A percentile compares a stretch with the other conserved stretches of the same genome.
Conservation (phyloP, 1,140 invertebrate species). For the Zophobas morio region DNA sequence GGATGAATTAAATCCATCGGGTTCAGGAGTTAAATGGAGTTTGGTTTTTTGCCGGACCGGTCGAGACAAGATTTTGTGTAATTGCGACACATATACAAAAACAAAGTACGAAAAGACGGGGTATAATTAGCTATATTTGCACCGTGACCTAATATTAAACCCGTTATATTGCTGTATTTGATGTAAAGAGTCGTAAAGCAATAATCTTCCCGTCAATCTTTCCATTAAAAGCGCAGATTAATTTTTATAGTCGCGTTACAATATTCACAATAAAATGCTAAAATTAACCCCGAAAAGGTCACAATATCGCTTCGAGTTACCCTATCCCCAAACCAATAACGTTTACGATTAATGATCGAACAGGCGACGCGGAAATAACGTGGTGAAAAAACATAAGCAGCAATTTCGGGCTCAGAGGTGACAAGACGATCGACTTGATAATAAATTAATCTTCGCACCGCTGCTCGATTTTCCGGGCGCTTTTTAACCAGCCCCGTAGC, state of each 20-base stretch:
- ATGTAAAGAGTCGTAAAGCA: too few relatives aligned
- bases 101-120: too few relatives aligned
- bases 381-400: slow-evolving; percentile 12
- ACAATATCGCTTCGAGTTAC: background rate
- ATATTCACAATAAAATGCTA: background rate
- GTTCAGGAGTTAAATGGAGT: slow-evolving; percentile 20
- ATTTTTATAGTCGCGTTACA: too few relatives aligned
- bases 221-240: too few relatives aligned
- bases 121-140: too few relatives aligned
- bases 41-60: slow-evolving; percentile 13
- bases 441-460: slow-evolving; percentile 9
- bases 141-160: too few relatives aligned
- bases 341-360: slow-evolving; percentile 3
- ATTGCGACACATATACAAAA: too few relatives aligned
- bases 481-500: too few relatives aligned
- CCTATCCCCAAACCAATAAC: background rate
- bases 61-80: background rate
- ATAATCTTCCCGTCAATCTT: too few relatives aligned
- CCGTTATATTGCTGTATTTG: too few relatives aligned
- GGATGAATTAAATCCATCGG: slow-evolving; percentile 33
- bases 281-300: background rate
- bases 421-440: background rate
- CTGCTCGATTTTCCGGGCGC: background rate
- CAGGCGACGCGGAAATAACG: background rate
- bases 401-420: background rate